Evolutionary conservation across 2,888 invertebrate genomes (phyloP).

Genomic region (Graphium colonna): DNA sequence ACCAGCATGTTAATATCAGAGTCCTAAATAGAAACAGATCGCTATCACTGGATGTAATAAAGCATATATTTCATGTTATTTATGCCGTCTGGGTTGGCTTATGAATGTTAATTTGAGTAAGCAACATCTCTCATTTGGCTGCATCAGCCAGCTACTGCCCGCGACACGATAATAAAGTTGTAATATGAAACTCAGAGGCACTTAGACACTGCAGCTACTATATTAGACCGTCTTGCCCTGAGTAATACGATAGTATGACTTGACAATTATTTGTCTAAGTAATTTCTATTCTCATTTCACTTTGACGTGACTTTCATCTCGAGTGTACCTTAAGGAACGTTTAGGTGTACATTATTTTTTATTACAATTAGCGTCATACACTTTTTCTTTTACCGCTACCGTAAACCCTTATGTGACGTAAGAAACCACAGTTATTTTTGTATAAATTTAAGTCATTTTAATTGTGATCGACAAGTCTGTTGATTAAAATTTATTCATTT

Average conservation of each 20-base stretch:
- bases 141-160: conserved; percentile 46
- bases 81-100: conserved; percentile 65
- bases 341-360: conserved; percentile 13
- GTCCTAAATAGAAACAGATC: conserved; percentile 49
- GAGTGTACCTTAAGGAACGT: conserved; percentile 11
- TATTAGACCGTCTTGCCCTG: conserved; percentile 3
- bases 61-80: conserved; percentile 53
- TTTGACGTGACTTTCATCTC: conserved; percentile 14
- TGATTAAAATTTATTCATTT: too few species aligned
- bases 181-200: conserved; percentile 24
- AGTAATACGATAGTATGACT: conserved; percentile 9
- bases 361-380: conserved; percentile 7
- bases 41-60: conserved; percentile 33
- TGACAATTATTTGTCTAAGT: conserved; percentile 15
- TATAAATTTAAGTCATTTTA: too few species aligned
- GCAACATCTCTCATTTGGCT: conserved; percentile 63
- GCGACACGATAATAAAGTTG: conserved; percentile 39
- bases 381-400: too few species aligned
- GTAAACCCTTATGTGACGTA: too few species aligned
- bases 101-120: conserved; percentile 72
- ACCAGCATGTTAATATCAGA: conserved; percentile 31
- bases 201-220: neutral
- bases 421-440: too few species aligned
- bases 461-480: too few species aligned
- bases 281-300: conserved; percentile 11